Evolutionary conservation across 35 echinoderm and acorn worm genomes (phyloP).

Genomic region (Ophioderma brevispina): DNA sequence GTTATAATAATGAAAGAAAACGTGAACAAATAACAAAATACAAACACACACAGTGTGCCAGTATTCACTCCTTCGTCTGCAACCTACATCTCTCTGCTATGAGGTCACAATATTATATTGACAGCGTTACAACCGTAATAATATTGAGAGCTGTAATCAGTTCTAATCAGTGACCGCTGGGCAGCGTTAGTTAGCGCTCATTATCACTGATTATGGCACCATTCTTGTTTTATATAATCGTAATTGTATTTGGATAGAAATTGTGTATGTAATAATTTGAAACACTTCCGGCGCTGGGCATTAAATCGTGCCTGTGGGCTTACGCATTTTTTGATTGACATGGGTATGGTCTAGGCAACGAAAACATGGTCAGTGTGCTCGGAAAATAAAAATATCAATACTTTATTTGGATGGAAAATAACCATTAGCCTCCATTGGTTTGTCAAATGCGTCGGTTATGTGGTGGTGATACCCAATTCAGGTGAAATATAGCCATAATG

Average conservation of each 20-base stretch:
- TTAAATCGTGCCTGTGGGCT: background rate
- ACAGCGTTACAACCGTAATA: background rate
- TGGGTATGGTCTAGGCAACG: background rate
- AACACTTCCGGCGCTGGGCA: constrained; percentile 3
- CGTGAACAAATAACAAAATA: background rate
- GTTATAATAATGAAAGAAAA: background rate
- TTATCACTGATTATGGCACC: background rate
- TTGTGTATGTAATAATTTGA: constrained; percentile 15
- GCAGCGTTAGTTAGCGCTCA: constrained; percentile 1
- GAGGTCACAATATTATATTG: background rate
- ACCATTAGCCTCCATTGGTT: background rate
- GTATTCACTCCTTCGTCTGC: no score
- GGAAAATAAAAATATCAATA: constrained; percentile 6
- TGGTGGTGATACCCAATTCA: background rate
- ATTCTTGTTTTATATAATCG: constrained; percentile 15
- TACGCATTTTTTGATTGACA: constrained; percentile 1
- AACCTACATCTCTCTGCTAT: background rate
- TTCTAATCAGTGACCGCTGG: background rate
- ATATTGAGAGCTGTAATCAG: background rate
- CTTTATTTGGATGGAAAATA: constrained; percentile 11
- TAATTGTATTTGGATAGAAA: constrained; percentile 15
- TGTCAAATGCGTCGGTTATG: background rate
- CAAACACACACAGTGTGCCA: background rate
- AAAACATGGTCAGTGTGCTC: constrained; percentile 13
- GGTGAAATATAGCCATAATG: constrained; percentile 2